Evolutionary conservation across 2,888 invertebrate species (phyloP).

Genomic region (Caenorhabditis zanzibari): DNA sequence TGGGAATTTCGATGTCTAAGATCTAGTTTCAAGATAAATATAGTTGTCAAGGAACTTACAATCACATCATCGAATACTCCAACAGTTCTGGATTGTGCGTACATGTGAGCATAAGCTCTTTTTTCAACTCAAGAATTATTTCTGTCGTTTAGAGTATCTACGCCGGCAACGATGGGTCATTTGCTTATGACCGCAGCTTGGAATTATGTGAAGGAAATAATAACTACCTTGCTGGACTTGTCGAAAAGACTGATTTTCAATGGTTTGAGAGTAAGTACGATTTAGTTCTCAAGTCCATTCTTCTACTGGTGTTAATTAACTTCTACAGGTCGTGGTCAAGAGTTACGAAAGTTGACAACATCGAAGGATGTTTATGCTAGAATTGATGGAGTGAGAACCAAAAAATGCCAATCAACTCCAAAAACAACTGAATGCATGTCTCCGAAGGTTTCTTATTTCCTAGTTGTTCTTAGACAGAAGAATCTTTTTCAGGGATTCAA

Average conservation of each 20-base stretch:
- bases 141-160: neutral
- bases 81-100: neutral
- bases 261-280: constrained; percentile 26
- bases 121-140: neutral
- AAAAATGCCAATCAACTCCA: constrained; percentile 15
- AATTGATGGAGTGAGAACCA: constrained; percentile 15
- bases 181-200: neutral
- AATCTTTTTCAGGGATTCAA: too few relatives aligned
- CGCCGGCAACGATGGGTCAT: neutral
- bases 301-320: too few relatives aligned
- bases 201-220: neutral
- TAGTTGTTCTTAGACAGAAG: too few relatives aligned
- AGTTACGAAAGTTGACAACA: too few relatives aligned
- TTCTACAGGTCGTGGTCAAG: too few relatives aligned
- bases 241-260: constrained; percentile 23
- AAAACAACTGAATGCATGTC: constrained; percentile 23
- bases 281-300: too few relatives aligned
- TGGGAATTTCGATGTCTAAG: neutral
- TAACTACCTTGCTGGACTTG: neutral
- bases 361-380: constrained; percentile 21
- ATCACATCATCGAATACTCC: neutral
- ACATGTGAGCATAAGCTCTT: neutral
- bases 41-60: neutral
- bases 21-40: neutral
- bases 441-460: too few relatives aligned